Evolutionary conservation across 2,797 vertebrate genomes (phyloP), one percentile per base, ranked within the genome.

Genomic region (Philypnodon macrostomus): DNA sequence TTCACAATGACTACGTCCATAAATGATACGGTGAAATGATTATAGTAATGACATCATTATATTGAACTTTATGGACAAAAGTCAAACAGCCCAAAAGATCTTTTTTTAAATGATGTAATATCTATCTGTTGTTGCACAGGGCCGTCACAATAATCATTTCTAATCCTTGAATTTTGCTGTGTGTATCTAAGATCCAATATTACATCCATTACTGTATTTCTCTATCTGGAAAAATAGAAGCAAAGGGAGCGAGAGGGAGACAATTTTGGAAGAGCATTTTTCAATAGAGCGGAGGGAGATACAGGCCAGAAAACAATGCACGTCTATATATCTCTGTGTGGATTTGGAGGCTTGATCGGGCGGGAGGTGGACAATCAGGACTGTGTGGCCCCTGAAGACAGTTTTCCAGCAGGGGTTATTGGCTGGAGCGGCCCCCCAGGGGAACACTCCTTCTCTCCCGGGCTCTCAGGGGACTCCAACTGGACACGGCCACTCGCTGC

Each of bases 371-470:
- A 63, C 81, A 77, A 78, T 80, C 80, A 79, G 75, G 64, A 67
- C 67, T 42, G 4, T 37, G 63, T 46, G 73, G 73, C 56, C 73
- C 72, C 70, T 58, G 46, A 63, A 72, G 73, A 77, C 68, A 71
- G 53, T 39, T 2, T 76, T 80, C 79, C 81, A 80, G 74, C 74
- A 69, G 75, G 80, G 76, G 71, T 80, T 79, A 79, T 75, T 78
- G 80, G 79, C 58, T 79, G 53, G 17, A 58, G 67, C 46, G 4
- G n/a, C 54, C 52, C 78, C n/a, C 75, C 64, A 58, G 53, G 78
- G 72, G 70, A 61, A 37, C 45, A 38, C 47, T 72, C 66, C 45
- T 10, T 41, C 40, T 44, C 30, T 33, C 40, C 53, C 24, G 35
- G 12, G 16, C 45, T 69, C 83, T 62, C 78, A 15, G 35, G 72